Percentiles rank a stretch among this genome's conserved stretches.
Evolutionary conservation across 2,797 vertebrate species (phyloP).

Genomic region (Brachymystax lenok): DNA sequence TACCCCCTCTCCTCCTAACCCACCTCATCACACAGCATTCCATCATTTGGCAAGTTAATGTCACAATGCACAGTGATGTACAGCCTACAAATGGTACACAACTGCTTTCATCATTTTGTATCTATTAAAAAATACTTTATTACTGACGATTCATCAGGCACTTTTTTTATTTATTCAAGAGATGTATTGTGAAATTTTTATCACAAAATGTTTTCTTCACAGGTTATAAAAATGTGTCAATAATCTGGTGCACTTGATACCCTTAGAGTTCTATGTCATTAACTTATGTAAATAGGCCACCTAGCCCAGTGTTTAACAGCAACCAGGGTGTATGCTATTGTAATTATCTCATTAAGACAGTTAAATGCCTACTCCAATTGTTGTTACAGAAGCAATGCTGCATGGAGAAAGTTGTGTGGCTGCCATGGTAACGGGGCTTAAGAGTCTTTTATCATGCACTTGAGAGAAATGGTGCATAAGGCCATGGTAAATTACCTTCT

Average conservation of each 20-base stretch:
- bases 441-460: constrained; percentile 26
- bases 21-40: constrained; percentile 27
- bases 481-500: constrained; percentile 4
- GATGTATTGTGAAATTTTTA: background rate
- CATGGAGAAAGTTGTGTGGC: constrained; percentile 47
- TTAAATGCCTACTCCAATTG: constrained; percentile 44
- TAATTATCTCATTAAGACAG: constrained; percentile 66
- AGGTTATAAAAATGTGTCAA: background rate
- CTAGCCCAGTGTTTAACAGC: constrained; percentile 46
- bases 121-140: background rate
- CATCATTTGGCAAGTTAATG: constrained; percentile 25
- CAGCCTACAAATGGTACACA: background rate
- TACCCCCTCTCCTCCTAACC: background rate
- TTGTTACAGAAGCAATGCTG: constrained; percentile 38
- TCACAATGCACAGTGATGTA: background rate
- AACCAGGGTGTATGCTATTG: constrained; percentile 49
- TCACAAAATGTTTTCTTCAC: background rate
- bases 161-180: background rate
- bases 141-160: background rate
- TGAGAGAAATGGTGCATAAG: constrained; percentile 18
- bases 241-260: constrained; percentile 23
- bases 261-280: constrained; percentile 39
- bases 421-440: constrained; percentile 50
- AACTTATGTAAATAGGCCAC: constrained; percentile 60
- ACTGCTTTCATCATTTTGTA: background rate